A percentile compares a stretch with the other conserved stretches of the same genome.
Evolutionary conservation across 2,113 vertebrate species (phyloP).

Genomic region (Larimichthys polyactis): DNA sequence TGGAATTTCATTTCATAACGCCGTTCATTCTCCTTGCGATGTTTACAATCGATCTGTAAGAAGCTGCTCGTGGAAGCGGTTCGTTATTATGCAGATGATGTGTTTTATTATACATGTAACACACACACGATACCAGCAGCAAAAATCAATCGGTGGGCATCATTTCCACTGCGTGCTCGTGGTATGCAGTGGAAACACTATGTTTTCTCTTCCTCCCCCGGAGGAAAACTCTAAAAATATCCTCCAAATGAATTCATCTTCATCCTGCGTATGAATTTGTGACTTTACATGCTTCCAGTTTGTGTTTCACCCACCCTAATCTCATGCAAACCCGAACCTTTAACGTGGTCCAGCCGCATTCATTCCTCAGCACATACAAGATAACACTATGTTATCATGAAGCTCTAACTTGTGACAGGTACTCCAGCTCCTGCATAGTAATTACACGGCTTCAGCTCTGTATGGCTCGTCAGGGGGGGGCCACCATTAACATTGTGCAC

Average conservation of each 20-base stretch:
- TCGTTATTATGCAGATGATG: background rate
- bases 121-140: background rate
- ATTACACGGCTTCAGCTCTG: slow-evolving; percentile 39
- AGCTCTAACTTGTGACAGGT: slow-evolving; percentile 54
- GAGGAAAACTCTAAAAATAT: slow-evolving; percentile 34
- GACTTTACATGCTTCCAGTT: background rate
- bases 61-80: background rate
- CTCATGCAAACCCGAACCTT: background rate
- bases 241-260: background rate
- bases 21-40: background rate
- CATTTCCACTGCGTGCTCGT: slow-evolving; percentile 1
- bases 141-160: background rate
- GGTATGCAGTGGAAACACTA: too few species aligned
- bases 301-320: background rate
- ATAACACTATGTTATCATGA: slow-evolving; percentile 31
- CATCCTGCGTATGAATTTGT: background rate
- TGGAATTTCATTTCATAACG: slow-evolving; percentile 13
- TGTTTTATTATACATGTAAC: background rate
- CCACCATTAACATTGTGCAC: slow-evolving; percentile 57
- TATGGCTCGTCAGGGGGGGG: slow-evolving; percentile 48
- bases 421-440: slow-evolving; percentile 44
- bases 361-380: slow-evolving; percentile 18
- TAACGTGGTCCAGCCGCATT: background rate
- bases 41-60: background rate
- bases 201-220: slow-evolving; percentile 25